phyloP scores from a whole-genome alignment of 2,113 vertebrate species.

The Lycaon pictus region DNA sequence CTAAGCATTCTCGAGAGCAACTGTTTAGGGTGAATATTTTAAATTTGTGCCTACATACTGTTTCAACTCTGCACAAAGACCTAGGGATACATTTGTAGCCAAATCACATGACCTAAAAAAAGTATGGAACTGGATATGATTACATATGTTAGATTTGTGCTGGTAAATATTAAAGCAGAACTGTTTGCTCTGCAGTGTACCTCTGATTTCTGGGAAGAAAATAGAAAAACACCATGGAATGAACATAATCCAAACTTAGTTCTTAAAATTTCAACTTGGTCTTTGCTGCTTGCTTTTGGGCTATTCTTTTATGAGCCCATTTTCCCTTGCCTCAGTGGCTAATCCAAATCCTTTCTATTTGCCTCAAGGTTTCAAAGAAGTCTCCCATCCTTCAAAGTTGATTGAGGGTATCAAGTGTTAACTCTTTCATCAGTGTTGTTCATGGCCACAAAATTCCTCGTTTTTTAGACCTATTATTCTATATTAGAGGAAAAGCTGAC shows the following conservation, averaged over 20 bases:
- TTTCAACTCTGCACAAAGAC: background rate
- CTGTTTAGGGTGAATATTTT: background rate
- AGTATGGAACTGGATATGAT: background rate
- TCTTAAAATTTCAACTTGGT: slow-evolving; percentile 36
- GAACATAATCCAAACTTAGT: background rate
- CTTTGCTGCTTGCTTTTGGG: background rate
- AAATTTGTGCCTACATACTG: background rate
- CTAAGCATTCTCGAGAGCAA: background rate
- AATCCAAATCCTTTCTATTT: background rate
- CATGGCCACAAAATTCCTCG: background rate
- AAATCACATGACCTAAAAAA: background rate
- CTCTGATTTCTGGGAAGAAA: slow-evolving; percentile 45
- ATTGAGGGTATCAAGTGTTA: background rate
- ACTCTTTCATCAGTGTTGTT: background rate
- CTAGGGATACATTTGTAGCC: background rate
- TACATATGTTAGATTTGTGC: background rate
- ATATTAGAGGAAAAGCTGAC: background rate
- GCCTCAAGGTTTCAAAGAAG: background rate
- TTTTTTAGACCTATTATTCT: background rate
- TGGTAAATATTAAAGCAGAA: background rate
- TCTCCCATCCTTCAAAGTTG: background rate
- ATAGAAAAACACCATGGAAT: background rate
- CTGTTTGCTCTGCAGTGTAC: background rate
- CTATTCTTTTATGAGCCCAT: background rate
- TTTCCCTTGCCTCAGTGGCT: background rate